Evolutionary conservation across 2,113 vertebrate genomes (phyloP).

Genomic region (Thermophis baileyi): DNA sequence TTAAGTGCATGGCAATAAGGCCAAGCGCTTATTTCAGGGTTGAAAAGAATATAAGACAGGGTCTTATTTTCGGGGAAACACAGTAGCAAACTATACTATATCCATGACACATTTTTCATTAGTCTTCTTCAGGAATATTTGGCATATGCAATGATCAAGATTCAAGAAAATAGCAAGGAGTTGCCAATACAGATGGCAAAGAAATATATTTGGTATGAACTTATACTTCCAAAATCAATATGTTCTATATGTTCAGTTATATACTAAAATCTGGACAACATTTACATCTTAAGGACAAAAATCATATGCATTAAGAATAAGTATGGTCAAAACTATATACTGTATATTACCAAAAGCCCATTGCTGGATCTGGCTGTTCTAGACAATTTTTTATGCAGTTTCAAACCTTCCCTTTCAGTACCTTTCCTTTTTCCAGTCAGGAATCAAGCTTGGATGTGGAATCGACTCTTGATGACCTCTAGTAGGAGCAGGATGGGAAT

Average conservation of each 20-base stretch:
- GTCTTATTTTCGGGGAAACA: too few species aligned
- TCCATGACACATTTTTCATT: constrained; percentile 11
- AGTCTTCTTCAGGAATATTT: constrained; percentile 31
- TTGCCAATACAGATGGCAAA: neutral
- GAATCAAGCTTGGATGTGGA: neutral
- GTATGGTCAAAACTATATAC: neutral
- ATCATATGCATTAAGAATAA: neutral
- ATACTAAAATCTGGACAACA: neutral
- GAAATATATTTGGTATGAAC: neutral
- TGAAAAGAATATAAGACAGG: too few species aligned
- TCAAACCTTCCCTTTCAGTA: neutral
- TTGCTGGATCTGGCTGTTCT: neutral
- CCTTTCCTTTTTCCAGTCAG: neutral
- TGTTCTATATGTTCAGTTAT: neutral
- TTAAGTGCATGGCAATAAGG: too few species aligned
- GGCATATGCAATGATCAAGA: neutral
- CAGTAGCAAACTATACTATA: neutral
- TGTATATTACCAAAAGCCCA: neutral
- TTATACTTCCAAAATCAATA: neutral
- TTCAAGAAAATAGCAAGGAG: neutral
- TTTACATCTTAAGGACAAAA: neutral
- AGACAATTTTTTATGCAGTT: neutral
- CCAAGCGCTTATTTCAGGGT: too few species aligned
- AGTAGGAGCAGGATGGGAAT: neutral
- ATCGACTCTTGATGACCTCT: neutral